These are phyloP conservation scores for Clistopyga incitator DNA, from an alignment of 2,888 invertebrate species.

Conservation along the genomic window DNA sequence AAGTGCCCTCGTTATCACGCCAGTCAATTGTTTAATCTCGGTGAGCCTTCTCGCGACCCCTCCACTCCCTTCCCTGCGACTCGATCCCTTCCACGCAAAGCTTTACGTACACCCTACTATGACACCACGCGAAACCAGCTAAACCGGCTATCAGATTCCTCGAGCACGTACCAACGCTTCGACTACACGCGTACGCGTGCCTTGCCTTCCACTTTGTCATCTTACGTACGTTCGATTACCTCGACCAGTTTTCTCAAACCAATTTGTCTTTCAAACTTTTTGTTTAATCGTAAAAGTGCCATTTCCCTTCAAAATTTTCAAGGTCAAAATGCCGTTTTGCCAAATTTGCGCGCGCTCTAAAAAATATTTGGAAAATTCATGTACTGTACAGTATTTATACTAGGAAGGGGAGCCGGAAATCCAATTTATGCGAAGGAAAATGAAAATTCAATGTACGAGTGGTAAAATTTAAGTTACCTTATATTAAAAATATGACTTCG, in stretches of 20 bases:
- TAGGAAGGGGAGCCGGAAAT: too few species aligned
- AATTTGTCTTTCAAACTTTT: not conserved
- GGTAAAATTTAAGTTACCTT: too few species aligned
- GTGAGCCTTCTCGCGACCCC: slow-evolving; percentile 69
- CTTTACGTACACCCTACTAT: slow-evolving; percentile 49
- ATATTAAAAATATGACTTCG: too few species aligned
- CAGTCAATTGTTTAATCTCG: slow-evolving; percentile 83
- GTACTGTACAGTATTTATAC: too few species aligned
- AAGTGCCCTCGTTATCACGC: slow-evolving; percentile 83
- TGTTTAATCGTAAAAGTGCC: not conserved
- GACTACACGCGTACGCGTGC: slow-evolving; percentile 44
- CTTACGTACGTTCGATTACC: not conserved
- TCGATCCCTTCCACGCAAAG: slow-evolving; percentile 49
- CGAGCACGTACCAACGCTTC: slow-evolving; percentile 66
- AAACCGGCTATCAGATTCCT: slow-evolving; percentile 74
- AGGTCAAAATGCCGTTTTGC: too few species aligned
- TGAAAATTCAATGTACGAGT: too few species aligned
- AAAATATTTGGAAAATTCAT: too few species aligned
- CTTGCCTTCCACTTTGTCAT: slow-evolving; percentile 18
- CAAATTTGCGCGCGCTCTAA: too few species aligned
- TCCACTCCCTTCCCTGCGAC: slow-evolving; percentile 49
- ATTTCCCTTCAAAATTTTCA: not conserved
- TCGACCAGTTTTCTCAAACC: not conserved
- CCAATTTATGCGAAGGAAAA: too few species aligned
- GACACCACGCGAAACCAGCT: slow-evolving; percentile 74